Evolutionary conservation across 2,113 vertebrate genomes (phyloP).

Genomic region (Coryphaenoides rupestris): DNA sequence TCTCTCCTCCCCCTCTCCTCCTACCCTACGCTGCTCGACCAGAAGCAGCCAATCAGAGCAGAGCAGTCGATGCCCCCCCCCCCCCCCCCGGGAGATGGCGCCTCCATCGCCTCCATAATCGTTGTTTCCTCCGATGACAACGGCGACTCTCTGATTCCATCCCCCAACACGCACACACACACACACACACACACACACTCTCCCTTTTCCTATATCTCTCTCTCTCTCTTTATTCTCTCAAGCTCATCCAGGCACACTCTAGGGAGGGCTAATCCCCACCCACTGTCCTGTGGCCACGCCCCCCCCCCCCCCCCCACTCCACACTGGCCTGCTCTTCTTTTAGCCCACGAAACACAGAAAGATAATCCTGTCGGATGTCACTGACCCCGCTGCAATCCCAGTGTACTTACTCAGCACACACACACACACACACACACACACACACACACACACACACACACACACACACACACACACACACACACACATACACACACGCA

Average conservation of each 20-base stretch:
- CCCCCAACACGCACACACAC: neutral
- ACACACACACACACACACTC: neutral
- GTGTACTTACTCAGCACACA: neutral
- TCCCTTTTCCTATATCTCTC: no score
- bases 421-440: no score
- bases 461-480: neutral
- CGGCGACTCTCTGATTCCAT: no score
- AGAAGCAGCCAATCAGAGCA: slow-evolving; percentile 13
- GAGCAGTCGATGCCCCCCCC: slow-evolving; percentile 12
- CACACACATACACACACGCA: neutral
- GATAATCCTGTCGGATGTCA: slow-evolving; percentile 49
- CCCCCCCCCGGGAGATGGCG: slow-evolving; percentile 13
- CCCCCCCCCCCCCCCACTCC: no score
- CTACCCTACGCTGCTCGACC: neutral
- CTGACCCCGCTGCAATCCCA: slow-evolving; percentile 36
- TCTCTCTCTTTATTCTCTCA: neutral
- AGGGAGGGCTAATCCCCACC: slow-evolving; percentile 47
- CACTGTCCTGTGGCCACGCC: slow-evolving; percentile 23
- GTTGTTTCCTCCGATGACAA: no score
- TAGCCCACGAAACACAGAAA: neutral
- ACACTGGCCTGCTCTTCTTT: neutral
- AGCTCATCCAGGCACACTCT: slow-evolving; percentile 16
- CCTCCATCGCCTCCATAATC: no score
- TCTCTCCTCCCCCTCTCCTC: neutral
- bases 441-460: neutral